phyloP scores from a whole-genome alignment of 2,797 vertebrate species.

The Characodon lateralis region DNA sequence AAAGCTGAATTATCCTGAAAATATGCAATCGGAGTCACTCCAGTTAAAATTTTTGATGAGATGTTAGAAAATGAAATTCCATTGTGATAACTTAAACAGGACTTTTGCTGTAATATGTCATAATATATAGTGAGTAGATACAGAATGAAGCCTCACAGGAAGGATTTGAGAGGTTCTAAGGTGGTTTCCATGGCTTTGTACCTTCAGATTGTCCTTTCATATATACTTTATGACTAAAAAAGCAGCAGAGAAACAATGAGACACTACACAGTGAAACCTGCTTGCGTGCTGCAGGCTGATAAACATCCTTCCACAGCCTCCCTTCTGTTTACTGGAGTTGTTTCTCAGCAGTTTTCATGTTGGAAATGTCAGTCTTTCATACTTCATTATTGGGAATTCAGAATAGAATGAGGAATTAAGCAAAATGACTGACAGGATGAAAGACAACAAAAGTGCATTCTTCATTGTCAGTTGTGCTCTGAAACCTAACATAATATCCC shows the following conservation, averaged over 20 bases:
- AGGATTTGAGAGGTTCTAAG: slow-evolving; percentile 23
- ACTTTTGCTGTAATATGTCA: neutral
- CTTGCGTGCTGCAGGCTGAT: neutral
- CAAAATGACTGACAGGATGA: slow-evolving; percentile 45
- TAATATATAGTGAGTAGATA: slow-evolving; percentile 5
- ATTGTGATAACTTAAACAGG: neutral
- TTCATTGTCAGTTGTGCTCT: slow-evolving; percentile 13
- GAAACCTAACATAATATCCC: slow-evolving; percentile 17
- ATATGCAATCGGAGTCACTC: neutral
- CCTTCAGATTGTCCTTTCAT: slow-evolving; percentile 36
- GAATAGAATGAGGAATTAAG: slow-evolving; percentile 36
- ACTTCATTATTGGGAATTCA: slow-evolving; percentile 43
- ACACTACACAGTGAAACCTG: neutral
- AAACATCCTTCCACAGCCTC: neutral
- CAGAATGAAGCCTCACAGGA: slow-evolving; percentile 35
- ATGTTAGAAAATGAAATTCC: neutral
- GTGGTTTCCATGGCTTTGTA: slow-evolving; percentile 22
- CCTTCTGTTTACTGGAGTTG: neutral
- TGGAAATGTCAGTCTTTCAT: slow-evolving; percentile 40
- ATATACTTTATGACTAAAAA: slow-evolving; percentile 39
- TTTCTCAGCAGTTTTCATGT: slow-evolving; percentile 21
- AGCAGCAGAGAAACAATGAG: neutral
- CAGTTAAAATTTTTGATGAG: too few species aligned
- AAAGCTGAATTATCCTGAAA: neutral
- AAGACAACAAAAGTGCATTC: slow-evolving; percentile 39